A percentile compares a stretch with the other conserved stretches of the same genome.
Conservation (phyloP, 1,140 invertebrate species). For the Ridgeia piscesae region DNA sequence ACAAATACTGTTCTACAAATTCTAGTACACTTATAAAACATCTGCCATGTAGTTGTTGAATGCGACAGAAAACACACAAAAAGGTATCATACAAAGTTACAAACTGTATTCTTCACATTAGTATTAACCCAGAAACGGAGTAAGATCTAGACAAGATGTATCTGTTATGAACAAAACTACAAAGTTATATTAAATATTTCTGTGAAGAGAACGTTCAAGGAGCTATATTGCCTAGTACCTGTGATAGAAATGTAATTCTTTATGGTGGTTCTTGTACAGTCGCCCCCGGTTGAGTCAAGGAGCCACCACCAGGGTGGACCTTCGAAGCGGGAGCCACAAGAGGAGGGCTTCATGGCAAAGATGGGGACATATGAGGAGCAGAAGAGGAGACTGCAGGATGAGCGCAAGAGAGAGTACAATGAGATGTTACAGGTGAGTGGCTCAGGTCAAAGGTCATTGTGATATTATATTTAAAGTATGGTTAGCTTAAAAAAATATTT, state of each 20-base stretch:
- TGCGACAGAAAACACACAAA: neutral
- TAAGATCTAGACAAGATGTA: too few species aligned
- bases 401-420: conserved; percentile 41
- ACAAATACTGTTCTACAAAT: too few species aligned
- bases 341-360: conserved; percentile 15
- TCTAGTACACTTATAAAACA: too few species aligned
- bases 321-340: neutral
- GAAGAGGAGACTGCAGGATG: conserved; percentile 35
- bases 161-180: neutral
- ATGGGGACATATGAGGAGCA: conserved; percentile 34
- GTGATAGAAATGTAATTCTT: neutral
- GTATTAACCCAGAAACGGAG: too few species aligned
- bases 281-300: neutral
- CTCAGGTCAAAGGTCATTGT: neutral
- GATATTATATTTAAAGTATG: too few species aligned
- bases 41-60: neutral
- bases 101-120: too few species aligned
- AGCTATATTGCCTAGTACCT: neutral
- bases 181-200: neutral
- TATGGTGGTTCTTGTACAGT: neutral
- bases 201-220: neutral
- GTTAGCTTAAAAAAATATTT: too few species aligned
- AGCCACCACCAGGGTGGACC: neutral
- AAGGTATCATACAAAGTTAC: too few species aligned
- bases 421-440: conserved; percentile 28